Base-by-base conservation (phyloP, 30 jellyfish, hydroid and myxozoan species). In the Aurelia coerulea region DNA sequence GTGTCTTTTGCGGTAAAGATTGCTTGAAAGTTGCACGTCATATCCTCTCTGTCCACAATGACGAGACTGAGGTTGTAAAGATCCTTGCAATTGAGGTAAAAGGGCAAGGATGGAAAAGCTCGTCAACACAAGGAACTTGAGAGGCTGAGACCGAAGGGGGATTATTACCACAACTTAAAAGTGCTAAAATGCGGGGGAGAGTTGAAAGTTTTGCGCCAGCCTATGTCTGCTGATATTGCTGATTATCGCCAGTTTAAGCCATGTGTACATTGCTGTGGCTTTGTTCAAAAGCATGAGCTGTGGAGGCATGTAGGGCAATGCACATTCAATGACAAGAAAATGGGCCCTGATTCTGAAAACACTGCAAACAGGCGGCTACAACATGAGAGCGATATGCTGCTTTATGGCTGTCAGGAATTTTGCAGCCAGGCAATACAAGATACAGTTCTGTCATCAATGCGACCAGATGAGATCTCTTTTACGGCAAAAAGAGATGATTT, bases 301-400 rank as follows among this genome's bases (percentile, higher is more conserved):
- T 88, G 96, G 96, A 66, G 91, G 77, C 91, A 88, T 71, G 96
- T 72, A 34, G 59, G 68, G 29, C 56, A 49, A 53, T 88, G 91
- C 65, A 83, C 72, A 29, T 70, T 78, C 53, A 79, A 71, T 49
- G 75, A 33, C 35, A 78, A 78, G 50, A 50, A 52, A 49, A 39
- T 17, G 13, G 71, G 62, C 41, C 50, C 73, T 6, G 53, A 42
- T 42, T 42, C 13, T 42, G 53, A 42, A 42, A 42, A 1, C 12
- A 42, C 5, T 42, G 53, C 53, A 42, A 42, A 42, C 53, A 42
- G 53, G 53, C 53, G 53, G 42, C 70, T 84, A 34, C 80, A 49
- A 65, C 73, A 33, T 67, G 85, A 86, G 68, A 72, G 89, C 56
- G 85, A 86, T 52, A 65, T 86, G 90, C 85, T 86, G 35, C 73